A percentile compares a stretch with the other conserved stretches of the same genome.
Evolutionary conservation across 2,797 vertebrate genomes (phyloP).

Genomic region (Enteromius viviparus): DNA sequence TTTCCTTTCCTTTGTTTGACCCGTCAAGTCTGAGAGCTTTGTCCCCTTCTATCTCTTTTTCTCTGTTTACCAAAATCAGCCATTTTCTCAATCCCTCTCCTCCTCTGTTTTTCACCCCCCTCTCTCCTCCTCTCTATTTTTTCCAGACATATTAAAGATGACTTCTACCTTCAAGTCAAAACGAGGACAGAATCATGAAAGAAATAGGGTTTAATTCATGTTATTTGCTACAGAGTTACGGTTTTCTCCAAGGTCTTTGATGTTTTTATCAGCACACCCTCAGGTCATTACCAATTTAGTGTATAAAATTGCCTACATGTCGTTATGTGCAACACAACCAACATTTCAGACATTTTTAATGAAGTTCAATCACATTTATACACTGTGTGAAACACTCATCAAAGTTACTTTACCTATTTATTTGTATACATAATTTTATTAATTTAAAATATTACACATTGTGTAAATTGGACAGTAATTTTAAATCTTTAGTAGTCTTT

Average conservation of each 20-base stretch:
- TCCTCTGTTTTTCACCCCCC: constrained; percentile 18
- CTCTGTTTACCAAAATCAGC: constrained; percentile 23
- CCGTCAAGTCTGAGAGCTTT: constrained; percentile 39
- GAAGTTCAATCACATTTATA: constrained; percentile 32
- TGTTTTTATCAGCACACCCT: constrained; percentile 45
- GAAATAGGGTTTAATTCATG: constrained; percentile 31
- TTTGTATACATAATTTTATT: background rate
- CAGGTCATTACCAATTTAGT: constrained; percentile 23
- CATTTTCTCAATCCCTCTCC: constrained; percentile 12
- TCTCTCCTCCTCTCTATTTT: background rate
- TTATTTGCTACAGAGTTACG: constrained; percentile 29
- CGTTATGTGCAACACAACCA: constrained; percentile 28
- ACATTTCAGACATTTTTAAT: constrained; percentile 32
- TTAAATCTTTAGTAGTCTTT: background rate
- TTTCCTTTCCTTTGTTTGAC: constrained; percentile 59
- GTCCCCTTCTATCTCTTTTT: constrained; percentile 29
- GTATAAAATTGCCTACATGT: constrained; percentile 26
- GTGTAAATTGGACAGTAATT: background rate
- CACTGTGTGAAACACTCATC: constrained; percentile 1
- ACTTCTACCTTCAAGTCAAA: constrained; percentile 4
- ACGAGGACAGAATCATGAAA: background rate
- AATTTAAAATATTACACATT: background rate
- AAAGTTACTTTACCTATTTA: background rate
- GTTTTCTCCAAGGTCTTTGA: constrained; percentile 40
- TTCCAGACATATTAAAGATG: background rate